phyloP scores from a whole-genome alignment of 2,797 vertebrate genomes.

The Poeciliopsis presidionis region DNA sequence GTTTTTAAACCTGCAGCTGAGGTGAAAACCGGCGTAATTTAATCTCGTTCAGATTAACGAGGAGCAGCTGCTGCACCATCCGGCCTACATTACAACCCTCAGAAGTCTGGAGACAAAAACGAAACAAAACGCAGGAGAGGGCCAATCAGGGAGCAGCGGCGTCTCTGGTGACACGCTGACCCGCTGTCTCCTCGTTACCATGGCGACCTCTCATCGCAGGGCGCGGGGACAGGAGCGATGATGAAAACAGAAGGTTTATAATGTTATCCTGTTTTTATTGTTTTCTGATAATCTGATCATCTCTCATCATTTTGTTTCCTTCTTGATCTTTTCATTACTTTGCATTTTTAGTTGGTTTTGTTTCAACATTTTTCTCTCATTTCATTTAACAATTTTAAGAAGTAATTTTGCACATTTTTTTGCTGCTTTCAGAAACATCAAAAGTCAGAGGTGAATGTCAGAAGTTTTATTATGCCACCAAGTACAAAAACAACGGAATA shows the following conservation, averaged over 20 bases:
- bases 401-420: neutral
- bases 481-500: neutral
- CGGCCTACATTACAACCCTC: conserved; percentile 53
- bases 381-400: neutral
- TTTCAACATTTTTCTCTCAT: neutral
- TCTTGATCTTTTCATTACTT: neutral
- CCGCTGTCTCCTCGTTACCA: conserved; percentile 75
- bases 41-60: neutral
- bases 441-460: neutral
- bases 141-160: conserved; percentile 69
- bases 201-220: conserved; percentile 70
- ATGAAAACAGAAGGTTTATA: conserved; percentile 36
- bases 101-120: conserved; percentile 36
- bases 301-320: neutral
- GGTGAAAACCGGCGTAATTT: neutral
- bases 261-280: conserved; percentile 34
- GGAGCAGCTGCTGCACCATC: conserved; percentile 25
- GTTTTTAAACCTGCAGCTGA: neutral
- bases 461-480: neutral
- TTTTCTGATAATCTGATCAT: conserved; percentile 13
- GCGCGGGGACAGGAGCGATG: conserved; percentile 21
- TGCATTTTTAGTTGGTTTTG: neutral
- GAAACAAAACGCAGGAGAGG: conserved; percentile 15
- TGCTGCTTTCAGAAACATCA: neutral
- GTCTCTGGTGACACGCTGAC: conserved; percentile 78